Conservation (phyloP, 2,113 vertebrate genomes). For the Picathartes gymnocephalus region DNA sequence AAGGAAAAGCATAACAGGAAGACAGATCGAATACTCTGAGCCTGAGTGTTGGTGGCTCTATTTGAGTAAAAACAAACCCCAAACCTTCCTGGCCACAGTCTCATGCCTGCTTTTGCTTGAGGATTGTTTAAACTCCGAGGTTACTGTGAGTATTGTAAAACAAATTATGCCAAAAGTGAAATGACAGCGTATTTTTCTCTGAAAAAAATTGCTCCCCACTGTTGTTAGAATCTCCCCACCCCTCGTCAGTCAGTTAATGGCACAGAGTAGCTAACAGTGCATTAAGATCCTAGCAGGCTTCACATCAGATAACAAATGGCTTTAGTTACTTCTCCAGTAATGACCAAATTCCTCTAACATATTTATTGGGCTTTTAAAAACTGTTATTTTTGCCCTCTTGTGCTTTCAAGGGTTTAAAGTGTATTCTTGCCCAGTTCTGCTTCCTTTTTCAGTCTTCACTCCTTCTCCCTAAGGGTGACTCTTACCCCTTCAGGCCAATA, state of each 20-base stretch:
- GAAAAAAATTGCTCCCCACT: neutral
- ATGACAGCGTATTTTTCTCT: neutral
- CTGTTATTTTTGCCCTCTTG: neutral
- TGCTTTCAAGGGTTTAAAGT: neutral
- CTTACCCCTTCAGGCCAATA: neutral
- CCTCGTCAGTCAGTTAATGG: neutral
- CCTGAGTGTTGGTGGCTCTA: neutral
- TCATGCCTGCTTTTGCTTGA: neutral
- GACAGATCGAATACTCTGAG: neutral
- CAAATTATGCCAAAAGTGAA: neutral
- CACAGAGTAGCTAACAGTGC: neutral
- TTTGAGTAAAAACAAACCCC: constrained; percentile 37
- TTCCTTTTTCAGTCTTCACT: neutral
- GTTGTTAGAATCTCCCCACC: neutral
- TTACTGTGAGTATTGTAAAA: neutral
- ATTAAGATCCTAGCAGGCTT: neutral
- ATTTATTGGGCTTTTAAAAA: neutral
- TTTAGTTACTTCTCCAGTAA: neutral
- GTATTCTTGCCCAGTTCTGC: neutral
- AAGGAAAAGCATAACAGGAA: constrained; percentile 56
- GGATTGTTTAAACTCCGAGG: neutral
- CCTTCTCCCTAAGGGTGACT: neutral
- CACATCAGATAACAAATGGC: neutral
- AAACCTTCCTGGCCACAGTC: constrained; percentile 21
- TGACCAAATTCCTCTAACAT: neutral